Conservation (phyloP, 92 coral and sea anemone genomes). For the Ricordea florida region DNA sequence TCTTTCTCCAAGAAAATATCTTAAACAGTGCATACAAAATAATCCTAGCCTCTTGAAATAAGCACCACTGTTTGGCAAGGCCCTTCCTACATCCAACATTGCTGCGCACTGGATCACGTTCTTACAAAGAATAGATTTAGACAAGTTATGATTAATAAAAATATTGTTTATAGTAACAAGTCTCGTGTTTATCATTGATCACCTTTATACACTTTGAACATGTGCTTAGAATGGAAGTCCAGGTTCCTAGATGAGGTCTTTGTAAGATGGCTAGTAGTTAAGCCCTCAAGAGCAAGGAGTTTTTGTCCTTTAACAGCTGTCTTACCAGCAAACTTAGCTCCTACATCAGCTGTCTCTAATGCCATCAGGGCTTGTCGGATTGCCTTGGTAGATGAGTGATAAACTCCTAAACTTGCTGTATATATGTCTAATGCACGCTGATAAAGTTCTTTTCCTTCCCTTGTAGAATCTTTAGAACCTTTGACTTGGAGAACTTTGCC, state of each 20-base stretch:
- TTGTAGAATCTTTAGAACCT: conserved; percentile 74
- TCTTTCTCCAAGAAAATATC: no score
- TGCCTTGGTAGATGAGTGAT: conserved; percentile 74
- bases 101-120: conserved; percentile 18
- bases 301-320: conserved; percentile 52
- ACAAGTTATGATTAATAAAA: conserved; percentile 42
- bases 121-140: conserved; percentile 27
- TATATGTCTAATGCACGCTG: conserved; percentile 94
- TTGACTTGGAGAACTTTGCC: conserved; percentile 84
- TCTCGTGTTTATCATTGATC: neutral
- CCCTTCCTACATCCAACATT: neutral
- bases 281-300: conserved; percentile 2
- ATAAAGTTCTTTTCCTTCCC: conserved; percentile 72
- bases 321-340: conserved; percentile 56
- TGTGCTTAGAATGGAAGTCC: no score
- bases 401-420: conserved; percentile 83
- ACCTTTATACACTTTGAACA: no score
- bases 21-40: no score
- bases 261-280: neutral
- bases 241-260: conserved; percentile 10
- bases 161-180: conserved; percentile 4
- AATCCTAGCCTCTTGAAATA: neutral
- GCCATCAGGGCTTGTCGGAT: conserved; percentile 79
- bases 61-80: neutral
- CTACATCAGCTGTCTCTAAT: conserved; percentile 71